Evolutionary conservation across 2,797 vertebrate species (phyloP).

Genomic region (Lepidocolaptes lacrymiger): DNA sequence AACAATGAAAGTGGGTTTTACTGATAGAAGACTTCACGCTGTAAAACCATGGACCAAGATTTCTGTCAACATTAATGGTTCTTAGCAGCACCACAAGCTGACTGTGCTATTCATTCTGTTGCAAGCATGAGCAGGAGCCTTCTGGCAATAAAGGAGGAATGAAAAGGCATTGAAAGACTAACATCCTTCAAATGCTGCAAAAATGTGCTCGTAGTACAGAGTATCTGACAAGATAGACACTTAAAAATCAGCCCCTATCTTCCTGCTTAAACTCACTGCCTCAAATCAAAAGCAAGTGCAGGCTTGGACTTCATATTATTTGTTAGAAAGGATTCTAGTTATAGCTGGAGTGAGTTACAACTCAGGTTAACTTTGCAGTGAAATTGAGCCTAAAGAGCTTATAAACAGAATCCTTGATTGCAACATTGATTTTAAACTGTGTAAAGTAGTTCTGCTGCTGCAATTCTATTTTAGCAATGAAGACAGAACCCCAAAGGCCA

Average conservation of each 20-base stretch:
- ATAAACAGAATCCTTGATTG: conserved; percentile 3
- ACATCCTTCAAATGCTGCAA: neutral
- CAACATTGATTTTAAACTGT: conserved; percentile 4
- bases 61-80: neutral
- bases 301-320: neutral
- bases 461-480: neutral
- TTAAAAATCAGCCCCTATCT: neutral
- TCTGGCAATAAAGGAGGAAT: neutral
- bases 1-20: neutral
- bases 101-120: neutral
- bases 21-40: neutral
- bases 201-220: neutral
- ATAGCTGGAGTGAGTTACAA: neutral
- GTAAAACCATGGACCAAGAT: neutral
- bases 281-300: neutral
- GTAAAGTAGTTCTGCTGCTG: neutral
- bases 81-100: neutral
- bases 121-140: neutral
- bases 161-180: neutral
- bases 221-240: neutral
- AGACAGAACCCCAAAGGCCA: neutral
- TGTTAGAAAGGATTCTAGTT: neutral
- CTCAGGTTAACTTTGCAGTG: neutral
- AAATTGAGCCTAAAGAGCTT: conserved; percentile 4
- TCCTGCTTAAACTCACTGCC: neutral